A percentile compares a stretch with the other conserved stretches of the same genome.
Conservation (phyloP, 2,113 vertebrate species). For the Hippoglossus stenolepis region DNA sequence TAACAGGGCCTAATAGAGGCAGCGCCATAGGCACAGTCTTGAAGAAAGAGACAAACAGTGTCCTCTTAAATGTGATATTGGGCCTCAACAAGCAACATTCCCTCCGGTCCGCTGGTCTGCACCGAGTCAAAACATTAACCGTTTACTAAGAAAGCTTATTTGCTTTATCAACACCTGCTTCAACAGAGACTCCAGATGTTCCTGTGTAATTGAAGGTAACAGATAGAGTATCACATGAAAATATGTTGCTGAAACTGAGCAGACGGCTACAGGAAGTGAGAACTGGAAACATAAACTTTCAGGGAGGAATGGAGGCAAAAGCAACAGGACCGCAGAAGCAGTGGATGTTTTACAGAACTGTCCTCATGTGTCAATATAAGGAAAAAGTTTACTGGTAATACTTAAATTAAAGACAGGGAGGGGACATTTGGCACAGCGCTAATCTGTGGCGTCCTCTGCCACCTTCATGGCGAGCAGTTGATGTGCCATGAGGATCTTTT, state of each 20-base stretch:
- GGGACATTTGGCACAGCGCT: slow-evolving; percentile 14
- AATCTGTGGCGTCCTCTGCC: slow-evolving; percentile 48
- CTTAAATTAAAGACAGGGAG: slow-evolving; percentile 47
- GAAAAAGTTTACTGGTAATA: slow-evolving; percentile 52
- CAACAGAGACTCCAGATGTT: slow-evolving; percentile 46
- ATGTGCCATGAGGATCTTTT: slow-evolving; percentile 54
- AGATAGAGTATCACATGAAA: background rate
- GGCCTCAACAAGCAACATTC: slow-evolving; percentile 40
- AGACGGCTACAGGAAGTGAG: background rate
- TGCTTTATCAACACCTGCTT: slow-evolving; percentile 47
- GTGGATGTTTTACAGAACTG: slow-evolving; percentile 7
- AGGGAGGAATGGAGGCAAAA: slow-evolving; percentile 2
- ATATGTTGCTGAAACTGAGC: background rate
- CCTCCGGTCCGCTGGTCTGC: slow-evolving; percentile 33
- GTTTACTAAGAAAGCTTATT: slow-evolving; percentile 26
- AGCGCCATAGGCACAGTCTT: slow-evolving; percentile 54
- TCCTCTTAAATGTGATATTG: slow-evolving; percentile 50
- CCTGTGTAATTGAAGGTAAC: slow-evolving; percentile 10
- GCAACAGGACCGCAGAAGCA: background rate
- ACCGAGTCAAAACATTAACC: slow-evolving; percentile 42
- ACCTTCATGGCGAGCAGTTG: slow-evolving; percentile 49
- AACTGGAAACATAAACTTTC: background rate
- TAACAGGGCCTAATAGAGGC: slow-evolving; percentile 66
- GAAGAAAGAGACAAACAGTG: slow-evolving; percentile 49
- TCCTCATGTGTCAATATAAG: slow-evolving; percentile 25